Percentiles rank a stretch among this genome's conserved stretches.
Conservation (phyloP, 2,888 invertebrate species). For the Lithodes maja region DNA sequence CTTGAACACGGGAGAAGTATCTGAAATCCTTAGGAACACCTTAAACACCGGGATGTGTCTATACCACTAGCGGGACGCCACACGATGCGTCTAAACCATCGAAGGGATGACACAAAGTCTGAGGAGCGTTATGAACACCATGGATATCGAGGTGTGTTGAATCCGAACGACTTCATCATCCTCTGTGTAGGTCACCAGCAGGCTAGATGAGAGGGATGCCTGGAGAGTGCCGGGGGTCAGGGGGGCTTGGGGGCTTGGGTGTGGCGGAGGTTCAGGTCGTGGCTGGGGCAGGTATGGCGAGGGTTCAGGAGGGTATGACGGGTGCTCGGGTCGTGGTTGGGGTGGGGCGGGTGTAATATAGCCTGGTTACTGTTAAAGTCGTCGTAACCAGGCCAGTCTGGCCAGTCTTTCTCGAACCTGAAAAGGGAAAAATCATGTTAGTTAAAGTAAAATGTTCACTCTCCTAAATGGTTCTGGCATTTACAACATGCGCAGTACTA, state of each 20-base stretch:
- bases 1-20: no score
- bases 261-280: not conserved
- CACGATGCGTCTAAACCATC: no score
- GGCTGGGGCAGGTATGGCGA: not conserved
- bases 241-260: not conserved
- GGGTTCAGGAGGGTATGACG: not conserved
- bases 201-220: not conserved
- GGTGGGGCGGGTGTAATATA: not conserved
- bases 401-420: slow-evolving; percentile 6
- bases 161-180: no score
- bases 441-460: no score
- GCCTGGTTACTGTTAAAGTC: not conserved
- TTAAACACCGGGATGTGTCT: no score
- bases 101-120: no score
- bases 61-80: no score
- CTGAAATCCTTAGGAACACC: no score
- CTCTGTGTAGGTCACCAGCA: not conserved
- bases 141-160: no score
- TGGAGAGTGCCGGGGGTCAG: not conserved
- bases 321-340: not conserved
- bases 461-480: no score
- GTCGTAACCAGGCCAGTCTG: not conserved
- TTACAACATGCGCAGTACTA: no score
- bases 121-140: no score
- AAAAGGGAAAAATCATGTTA: not conserved